Base-by-base conservation (phyloP, 2,113 vertebrate genomes). In the Herpetotheres cachinnans region DNA sequence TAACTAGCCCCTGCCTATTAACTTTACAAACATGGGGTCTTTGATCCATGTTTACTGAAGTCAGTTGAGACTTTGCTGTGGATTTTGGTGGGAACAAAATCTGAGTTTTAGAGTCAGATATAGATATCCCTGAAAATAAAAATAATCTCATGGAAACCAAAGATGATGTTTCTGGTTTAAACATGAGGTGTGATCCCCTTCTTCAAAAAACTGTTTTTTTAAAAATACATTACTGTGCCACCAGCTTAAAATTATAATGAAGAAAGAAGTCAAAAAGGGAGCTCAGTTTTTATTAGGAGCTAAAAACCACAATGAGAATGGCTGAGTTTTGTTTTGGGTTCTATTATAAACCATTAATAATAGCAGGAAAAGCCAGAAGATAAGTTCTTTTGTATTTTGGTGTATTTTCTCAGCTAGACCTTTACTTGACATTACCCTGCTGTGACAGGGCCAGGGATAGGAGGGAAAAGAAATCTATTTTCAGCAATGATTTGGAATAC, bases 351-450 rank as follows among this genome's bases (percentile, higher is more conserved):
- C 94, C 50, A 34, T 88, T 97, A 95, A 96, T 94, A 97, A 97
- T 95, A 91, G 72, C 81, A 95, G 97, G 89, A 97, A 97, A 95
- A 97, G 74, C 79, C 84, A 95, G 71, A 95, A 91, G 91, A 94
- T 91, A 96, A 95, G 90, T 95, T 97, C 92, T 71, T 97, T 97
- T 97, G 93, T 96, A 86, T 97, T 96, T 93, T 63, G 63, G 63
- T 94, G 77, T 92, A 59, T 95, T 96, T 96, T 97, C 89, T 96
- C 91, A 94, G 58, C 91, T 95, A 96, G 95, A 96, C 86, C 95
- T 95, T 96, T 96, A 70, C 32, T 97, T 97, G 92, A 97, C 89
- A 95, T 95, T 91, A 94, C 89, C 79, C 78, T 96, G 90, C 92
- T 95, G 94, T 95, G 89, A 93, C 87, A 93, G 74, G 67, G 71